A percentile compares a stretch with the other conserved stretches of the same genome.
Evolutionary conservation across 1,140 invertebrate species (phyloP).

Genomic region (Drosophila repletoides): DNA sequence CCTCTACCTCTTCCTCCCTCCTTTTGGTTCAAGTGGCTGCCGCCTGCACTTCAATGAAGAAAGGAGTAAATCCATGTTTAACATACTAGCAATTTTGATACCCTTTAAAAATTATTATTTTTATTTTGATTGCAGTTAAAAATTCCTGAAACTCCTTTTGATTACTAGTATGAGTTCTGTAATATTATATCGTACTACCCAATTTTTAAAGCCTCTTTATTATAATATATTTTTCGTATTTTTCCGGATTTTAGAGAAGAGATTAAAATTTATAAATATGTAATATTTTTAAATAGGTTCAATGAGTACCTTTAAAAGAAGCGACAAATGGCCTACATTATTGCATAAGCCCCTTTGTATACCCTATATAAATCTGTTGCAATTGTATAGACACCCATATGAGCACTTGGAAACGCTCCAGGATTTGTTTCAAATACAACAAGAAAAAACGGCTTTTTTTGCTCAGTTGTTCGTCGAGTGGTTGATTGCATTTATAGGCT

Average conservation of each 20-base stretch:
- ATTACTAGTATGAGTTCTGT: too few species aligned
- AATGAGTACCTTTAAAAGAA: too few species aligned
- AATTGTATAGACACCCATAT: constrained; percentile 67
- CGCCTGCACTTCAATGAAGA: constrained; percentile 52
- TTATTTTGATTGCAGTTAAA: too few species aligned
- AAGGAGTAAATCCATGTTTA: not conserved
- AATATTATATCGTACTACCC: too few species aligned
- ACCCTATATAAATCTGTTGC: constrained; percentile 47
- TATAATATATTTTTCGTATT: too few species aligned
- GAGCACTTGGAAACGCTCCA: constrained; percentile 33
- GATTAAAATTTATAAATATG: too few species aligned
- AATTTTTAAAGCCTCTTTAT: too few species aligned
- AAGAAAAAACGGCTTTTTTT: constrained; percentile 33
- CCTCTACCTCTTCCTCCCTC: constrained; percentile 27
- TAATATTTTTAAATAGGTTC: too few species aligned
- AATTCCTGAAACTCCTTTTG: too few species aligned
- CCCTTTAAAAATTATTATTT: not conserved
- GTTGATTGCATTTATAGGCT: constrained; percentile 74
- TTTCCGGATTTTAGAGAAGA: too few species aligned
- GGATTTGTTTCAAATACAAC: constrained; percentile 31
- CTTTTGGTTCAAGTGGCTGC: constrained; percentile 48
- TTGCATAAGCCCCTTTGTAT: not conserved
- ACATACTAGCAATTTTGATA: not conserved
- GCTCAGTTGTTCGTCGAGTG: constrained; percentile 48
- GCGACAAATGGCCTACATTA: not conserved